Evolutionary conservation across 2,797 vertebrate genomes (phyloP), one percentile per base, ranked within the genome.

Genomic region (Sebastes oblongus): DNA sequence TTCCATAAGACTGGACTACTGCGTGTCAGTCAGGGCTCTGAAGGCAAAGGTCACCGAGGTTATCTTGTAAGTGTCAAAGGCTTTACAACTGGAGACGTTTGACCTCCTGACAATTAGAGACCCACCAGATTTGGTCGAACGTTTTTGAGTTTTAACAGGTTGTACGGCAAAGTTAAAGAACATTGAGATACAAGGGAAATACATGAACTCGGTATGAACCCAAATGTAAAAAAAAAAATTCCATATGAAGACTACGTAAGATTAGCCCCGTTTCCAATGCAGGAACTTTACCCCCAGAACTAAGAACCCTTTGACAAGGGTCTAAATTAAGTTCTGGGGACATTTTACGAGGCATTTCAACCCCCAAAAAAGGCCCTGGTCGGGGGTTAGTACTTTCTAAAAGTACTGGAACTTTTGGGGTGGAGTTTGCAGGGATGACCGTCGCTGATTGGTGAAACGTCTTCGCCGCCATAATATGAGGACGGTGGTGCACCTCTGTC

Each of bases 11-110:
- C n/a, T n/a, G 20, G 46, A 46, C 27, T 36, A 18, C 27, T 12
- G 16, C 46, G 8, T 9, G 42, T 65, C 10, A 42, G 60, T 73
- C 22, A 52, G 60, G 32, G 29, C 39, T 56, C 18, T 59, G 4
- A 16, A 16, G 24, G 14, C 24, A 75, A 55, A 81, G 66, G 72
- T 72, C 65, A 71, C 13, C 3, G 54, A 67, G 65, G 72, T 81
- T 75, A 75, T 69, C 65, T 75, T 61, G 24, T 62, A 39, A 69
- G 52, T 60, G 50, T 72, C 27, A 60, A 42, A 62, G 1, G 59
- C 32, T 78, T 71, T 70, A 70, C 55, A 81, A 62, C 25, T 16
- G 4, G 3, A 69, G n/a, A 25, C 13, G 29, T 56, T 24, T 42
- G 18, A 78, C 36, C 20, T 72, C 25, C 16, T 11, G 18, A 20